phyloP scores from a whole-genome alignment of 2,888 invertebrate genomes.

The Mellilla xanthometata region DNA sequence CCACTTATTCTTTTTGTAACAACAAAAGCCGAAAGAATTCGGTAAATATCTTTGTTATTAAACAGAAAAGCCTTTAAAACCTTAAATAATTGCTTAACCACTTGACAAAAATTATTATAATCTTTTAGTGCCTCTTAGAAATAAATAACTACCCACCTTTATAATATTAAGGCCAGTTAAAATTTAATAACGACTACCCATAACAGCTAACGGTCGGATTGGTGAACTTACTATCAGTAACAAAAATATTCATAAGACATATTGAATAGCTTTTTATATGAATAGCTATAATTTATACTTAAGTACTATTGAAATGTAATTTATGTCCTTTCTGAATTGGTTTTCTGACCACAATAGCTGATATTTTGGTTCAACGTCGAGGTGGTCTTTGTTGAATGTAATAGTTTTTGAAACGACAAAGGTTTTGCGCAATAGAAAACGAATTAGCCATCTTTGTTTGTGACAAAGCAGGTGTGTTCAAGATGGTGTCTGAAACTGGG shows the following conservation, averaged over 20 bases:
- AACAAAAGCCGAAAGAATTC: too few relatives aligned
- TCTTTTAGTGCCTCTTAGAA: not conserved
- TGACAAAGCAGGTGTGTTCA: constrained; percentile 42
- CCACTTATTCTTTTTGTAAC: too few relatives aligned
- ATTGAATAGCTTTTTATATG: constrained; percentile 11
- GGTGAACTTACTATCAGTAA: not conserved
- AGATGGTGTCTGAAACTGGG: not conserved
- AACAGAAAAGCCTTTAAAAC: too few relatives aligned
- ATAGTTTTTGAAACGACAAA: constrained; percentile 10
- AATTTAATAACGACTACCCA: constrained; percentile 1
- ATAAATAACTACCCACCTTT: not conserved
- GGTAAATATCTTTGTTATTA: too few relatives aligned
- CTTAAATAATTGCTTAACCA: too few relatives aligned
- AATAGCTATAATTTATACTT: constrained; percentile 22
- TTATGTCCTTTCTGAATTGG: constrained; percentile 34
- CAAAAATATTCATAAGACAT: constrained; percentile 5
- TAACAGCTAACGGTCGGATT: constrained; percentile 7
- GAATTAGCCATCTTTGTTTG: constrained; percentile 59
- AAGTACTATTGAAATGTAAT: constrained; percentile 34
- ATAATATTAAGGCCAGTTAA: not conserved
- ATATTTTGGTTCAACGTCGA: constrained; percentile 53
- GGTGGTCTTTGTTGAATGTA: constrained; percentile 45
- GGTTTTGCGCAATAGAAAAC: constrained; percentile 50
- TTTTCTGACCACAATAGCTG: constrained; percentile 39
- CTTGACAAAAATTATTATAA: too few relatives aligned